A percentile compares a stretch with the other conserved stretches of the same genome.
Evolutionary conservation across 1,140 invertebrate species (phyloP).

Genomic region (Meloidogyne hapla): DNA sequence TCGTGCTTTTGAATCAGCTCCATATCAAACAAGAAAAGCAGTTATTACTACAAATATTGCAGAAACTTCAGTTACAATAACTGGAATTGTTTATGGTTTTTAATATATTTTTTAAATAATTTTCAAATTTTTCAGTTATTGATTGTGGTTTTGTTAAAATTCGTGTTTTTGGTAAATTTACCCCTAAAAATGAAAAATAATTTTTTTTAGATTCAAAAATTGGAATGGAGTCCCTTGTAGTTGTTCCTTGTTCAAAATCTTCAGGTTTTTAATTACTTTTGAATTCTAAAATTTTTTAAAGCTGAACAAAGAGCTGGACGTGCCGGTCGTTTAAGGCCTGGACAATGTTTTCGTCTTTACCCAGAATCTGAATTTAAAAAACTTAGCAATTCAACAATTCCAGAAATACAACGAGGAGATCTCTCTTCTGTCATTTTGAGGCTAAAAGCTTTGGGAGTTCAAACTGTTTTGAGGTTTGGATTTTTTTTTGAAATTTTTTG

Average conservation of each 20-base stretch:
- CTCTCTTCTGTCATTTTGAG: constrained; percentile 82
- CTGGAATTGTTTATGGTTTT: constrained; percentile 79
- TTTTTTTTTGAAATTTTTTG: constrained; percentile 52
- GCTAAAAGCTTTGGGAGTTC: constrained; percentile 89
- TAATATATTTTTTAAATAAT: constrained; percentile 6
- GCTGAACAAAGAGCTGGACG: constrained; percentile 84
- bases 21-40: constrained; percentile 79
- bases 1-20: constrained; percentile 79
- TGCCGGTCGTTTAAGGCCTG: constrained; percentile 79
- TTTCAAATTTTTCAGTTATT: constrained; percentile 75
- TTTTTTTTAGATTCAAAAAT: constrained; percentile 68
- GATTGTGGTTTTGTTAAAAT: constrained; percentile 97
- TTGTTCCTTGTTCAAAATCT: constrained; percentile 75
- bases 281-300: constrained; percentile 59
- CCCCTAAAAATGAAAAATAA: neutral
- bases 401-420: constrained; percentile 88
- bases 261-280: constrained; percentile 18
- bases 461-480: constrained; percentile 72
- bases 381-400: constrained; percentile 74
- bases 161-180: constrained; percentile 76
- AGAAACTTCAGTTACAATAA: constrained; percentile 88
- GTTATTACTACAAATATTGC: constrained; percentile 95
- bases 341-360: constrained; percentile 75
- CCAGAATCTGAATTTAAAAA: constrained; percentile 76
- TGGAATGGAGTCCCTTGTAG: constrained; percentile 79